Percentiles rank a stretch among this genome's conserved stretches.
These are phyloP conservation scores for Himalopsyche phryganea DNA, from an alignment of 1,140 invertebrate genomes.

Conservation along the genomic window DNA sequence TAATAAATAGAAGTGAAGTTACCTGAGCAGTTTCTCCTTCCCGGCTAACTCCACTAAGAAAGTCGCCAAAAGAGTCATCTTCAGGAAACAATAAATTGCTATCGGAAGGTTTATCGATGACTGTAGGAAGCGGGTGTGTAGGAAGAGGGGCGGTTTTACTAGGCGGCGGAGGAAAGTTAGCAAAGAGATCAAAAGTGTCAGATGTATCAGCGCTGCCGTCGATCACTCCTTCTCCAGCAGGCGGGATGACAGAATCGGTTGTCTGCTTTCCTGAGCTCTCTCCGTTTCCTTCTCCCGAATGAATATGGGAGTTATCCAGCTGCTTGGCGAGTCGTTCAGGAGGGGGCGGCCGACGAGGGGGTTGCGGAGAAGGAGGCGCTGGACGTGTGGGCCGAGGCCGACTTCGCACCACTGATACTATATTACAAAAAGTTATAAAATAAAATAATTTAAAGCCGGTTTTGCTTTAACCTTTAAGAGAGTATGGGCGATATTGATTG, in stretches of 20 bases:
- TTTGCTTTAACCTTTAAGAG: too few relatives aligned
- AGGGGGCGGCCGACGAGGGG: slow-evolving; percentile 33
- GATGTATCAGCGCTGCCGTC: background rate
- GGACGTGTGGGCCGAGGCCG: slow-evolving; percentile 39
- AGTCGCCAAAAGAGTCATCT: slow-evolving; percentile 49
- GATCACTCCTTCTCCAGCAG: too few relatives aligned
- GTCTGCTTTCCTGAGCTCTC: too few relatives aligned
- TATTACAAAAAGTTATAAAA: background rate
- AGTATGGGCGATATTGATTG: too few relatives aligned
- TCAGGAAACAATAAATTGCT: slow-evolving; percentile 29
- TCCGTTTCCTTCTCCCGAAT: slow-evolving; percentile 33
- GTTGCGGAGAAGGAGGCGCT: slow-evolving; percentile 40
- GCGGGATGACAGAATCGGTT: too few relatives aligned
- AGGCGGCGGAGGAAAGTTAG: slow-evolving; percentile 31
- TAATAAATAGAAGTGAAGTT: too few relatives aligned
- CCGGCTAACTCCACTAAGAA: slow-evolving; percentile 38
- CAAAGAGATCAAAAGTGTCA: slow-evolving; percentile 50
- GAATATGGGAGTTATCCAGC: slow-evolving; percentile 33
- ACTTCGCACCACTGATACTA: slow-evolving; percentile 35
- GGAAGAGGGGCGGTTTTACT: slow-evolving; percentile 13
- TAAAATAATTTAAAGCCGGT: too few relatives aligned
- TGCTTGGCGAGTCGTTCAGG: slow-evolving; percentile 18
- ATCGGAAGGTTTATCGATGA: slow-evolving; percentile 4
- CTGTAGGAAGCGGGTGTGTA: background rate
- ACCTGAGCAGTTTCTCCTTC: slow-evolving; percentile 3